Conservation (phyloP, 2,113 vertebrate species). For the Odobenus rosmarus region DNA sequence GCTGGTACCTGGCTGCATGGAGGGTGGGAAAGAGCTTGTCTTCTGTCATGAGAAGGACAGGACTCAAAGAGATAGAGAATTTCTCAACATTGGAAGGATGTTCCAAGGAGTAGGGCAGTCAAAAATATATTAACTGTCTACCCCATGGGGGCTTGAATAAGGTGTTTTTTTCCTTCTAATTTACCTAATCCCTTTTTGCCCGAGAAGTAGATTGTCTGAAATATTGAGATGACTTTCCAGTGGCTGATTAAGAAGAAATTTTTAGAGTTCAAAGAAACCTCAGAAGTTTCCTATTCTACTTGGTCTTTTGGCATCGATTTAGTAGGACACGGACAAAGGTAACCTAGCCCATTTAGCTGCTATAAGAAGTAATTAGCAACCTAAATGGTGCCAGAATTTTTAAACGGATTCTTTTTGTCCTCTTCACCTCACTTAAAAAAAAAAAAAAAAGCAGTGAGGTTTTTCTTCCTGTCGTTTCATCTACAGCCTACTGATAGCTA, state of each 20-base stretch:
- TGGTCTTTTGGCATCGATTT: conserved; percentile 24
- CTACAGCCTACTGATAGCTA: neutral
- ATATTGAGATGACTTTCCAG: neutral
- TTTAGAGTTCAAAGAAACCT: conserved; percentile 45
- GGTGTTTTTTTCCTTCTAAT: neutral
- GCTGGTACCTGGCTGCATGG: neutral
- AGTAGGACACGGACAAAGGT: conserved; percentile 34
- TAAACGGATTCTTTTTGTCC: neutral
- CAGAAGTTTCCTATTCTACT: conserved; percentile 18
- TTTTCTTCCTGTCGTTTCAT: neutral
- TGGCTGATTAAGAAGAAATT: neutral
- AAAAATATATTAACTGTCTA: neutral
- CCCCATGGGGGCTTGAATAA: neutral
- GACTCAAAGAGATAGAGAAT: neutral
- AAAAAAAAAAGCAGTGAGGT: neutral
- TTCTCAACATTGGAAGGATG: neutral
- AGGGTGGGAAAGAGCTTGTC: neutral
- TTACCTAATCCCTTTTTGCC: neutral
- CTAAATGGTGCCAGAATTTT: neutral
- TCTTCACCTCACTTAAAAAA: neutral
- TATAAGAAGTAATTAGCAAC: conserved; percentile 34
- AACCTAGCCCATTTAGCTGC: neutral
- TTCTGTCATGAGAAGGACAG: neutral
- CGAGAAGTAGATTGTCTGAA: conserved; percentile 1
- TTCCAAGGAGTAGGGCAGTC: neutral